Evolutionary conservation across 2,888 invertebrate genomes (phyloP).

Genomic region (Dynastes hyllus): DNA sequence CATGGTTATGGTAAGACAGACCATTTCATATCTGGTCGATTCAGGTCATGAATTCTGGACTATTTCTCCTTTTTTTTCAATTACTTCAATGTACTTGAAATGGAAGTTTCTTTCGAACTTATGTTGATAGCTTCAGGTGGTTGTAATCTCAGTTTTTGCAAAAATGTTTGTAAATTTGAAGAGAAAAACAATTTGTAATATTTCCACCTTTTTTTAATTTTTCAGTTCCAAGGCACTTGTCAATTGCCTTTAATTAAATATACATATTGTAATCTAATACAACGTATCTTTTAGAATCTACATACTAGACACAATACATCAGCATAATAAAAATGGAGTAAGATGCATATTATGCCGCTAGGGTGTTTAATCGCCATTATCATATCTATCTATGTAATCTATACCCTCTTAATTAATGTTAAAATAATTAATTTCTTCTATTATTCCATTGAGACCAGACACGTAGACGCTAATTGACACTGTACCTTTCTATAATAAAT

Average conservation of each 20-base stretch:
- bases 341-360: not conserved
- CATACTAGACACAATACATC: not conserved
- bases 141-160: too few relatives aligned
- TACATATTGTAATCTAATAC: not conserved
- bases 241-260: not conserved
- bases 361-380: not conserved
- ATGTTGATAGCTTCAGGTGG: too few relatives aligned
- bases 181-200: too few relatives aligned
- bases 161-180: too few relatives aligned
- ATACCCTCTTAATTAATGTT: conserved; percentile 4
- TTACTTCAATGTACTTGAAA: too few relatives aligned
- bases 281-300: not conserved
- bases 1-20: too few relatives aligned
- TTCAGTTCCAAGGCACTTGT: too few relatives aligned
- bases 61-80: too few relatives aligned
- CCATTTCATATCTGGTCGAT: too few relatives aligned
- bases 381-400: not conserved
- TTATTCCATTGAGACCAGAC: not conserved
- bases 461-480: conserved; percentile 3
- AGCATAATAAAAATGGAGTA: not conserved
- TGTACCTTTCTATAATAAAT: conserved; percentile 13
- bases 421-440: conserved; percentile 15
- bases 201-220: too few relatives aligned
- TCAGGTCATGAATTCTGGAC: too few relatives aligned
- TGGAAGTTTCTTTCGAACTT: too few relatives aligned